These are phyloP conservation scores for Cinclus cinclus DNA, from an alignment of 2,113 vertebrate species.

Conservation along the genomic window DNA sequence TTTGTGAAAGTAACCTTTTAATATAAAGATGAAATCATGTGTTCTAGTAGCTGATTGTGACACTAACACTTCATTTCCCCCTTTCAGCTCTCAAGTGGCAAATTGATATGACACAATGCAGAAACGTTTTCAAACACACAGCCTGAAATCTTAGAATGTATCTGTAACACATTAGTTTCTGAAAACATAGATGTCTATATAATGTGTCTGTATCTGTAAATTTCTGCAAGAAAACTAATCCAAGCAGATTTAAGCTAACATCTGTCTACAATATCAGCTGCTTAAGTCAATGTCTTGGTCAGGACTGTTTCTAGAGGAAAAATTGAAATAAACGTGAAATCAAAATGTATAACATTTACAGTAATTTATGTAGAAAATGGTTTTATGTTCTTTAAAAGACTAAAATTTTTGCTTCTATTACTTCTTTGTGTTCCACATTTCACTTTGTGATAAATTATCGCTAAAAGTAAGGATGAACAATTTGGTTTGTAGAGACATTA, in stretches of 20 bases:
- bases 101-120: constrained; percentile 50
- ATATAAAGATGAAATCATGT: constrained; percentile 52
- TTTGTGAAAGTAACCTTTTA: constrained; percentile 33
- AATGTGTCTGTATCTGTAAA: not conserved
- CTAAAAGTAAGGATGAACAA: not conserved
- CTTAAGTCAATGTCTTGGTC: constrained; percentile 24
- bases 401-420: not conserved
- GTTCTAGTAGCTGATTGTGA: constrained; percentile 46
- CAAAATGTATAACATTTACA: not conserved
- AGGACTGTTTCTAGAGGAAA: not conserved
- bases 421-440: not conserved
- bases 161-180: constrained; percentile 60
- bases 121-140: not conserved
- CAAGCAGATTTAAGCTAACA: constrained; percentile 46
- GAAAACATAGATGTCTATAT: constrained; percentile 39
- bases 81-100: constrained; percentile 51
- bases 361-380: not conserved
- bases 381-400: not conserved
- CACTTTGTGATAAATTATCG: not conserved
- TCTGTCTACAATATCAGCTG: constrained; percentile 53
- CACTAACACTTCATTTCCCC: constrained; percentile 22
- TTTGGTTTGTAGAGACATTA: not conserved
- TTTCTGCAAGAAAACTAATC: constrained; percentile 2
- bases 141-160: not conserved
- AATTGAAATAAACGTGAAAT: not conserved